A percentile compares a stretch with the other conserved stretches of the same genome.
These are phyloP conservation scores for Brachionus sp. DNA, from an alignment of 1,140 invertebrate genomes.

Conservation along the genomic window DNA sequence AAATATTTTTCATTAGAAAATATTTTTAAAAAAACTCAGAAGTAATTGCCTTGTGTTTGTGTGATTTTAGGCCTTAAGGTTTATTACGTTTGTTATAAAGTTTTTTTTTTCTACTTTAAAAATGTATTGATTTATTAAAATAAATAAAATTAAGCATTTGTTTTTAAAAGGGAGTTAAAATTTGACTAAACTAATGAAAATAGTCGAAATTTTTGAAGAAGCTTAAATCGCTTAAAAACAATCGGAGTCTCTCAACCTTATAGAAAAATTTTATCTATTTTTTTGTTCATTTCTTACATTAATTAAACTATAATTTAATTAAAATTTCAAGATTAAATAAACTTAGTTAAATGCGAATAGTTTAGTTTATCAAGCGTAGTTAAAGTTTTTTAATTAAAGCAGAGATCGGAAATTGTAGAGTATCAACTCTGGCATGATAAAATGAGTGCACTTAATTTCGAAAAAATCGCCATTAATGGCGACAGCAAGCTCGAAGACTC, in stretches of 20 bases:
- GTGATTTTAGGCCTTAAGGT: not conserved
- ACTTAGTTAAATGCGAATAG: constrained; percentile 4
- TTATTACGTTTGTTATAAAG: not conserved
- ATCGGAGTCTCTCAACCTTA: not conserved
- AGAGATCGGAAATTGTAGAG: not conserved
- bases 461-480: not conserved
- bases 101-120: not conserved
- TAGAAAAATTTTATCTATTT: not conserved
- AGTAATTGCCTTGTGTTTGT: not conserved
- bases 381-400: not conserved
- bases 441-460: not conserved
- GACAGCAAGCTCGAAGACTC: not conserved
- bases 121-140: not conserved
- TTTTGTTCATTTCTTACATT: not conserved
- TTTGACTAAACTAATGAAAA: no score
- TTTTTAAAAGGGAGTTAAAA: not conserved
- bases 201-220: not conserved
- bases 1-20: not conserved
- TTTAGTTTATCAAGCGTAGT: not conserved
- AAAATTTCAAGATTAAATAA: constrained; percentile 1
- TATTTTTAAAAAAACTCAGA: not conserved
- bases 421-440: not conserved
- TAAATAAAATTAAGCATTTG: not conserved
- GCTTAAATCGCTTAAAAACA: not conserved
- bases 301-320: not conserved